A percentile compares a stretch with the other conserved stretches of the same genome.
Evolutionary conservation across 1,140 invertebrate genomes (phyloP).

Genomic region (Periplaneta americana): DNA sequence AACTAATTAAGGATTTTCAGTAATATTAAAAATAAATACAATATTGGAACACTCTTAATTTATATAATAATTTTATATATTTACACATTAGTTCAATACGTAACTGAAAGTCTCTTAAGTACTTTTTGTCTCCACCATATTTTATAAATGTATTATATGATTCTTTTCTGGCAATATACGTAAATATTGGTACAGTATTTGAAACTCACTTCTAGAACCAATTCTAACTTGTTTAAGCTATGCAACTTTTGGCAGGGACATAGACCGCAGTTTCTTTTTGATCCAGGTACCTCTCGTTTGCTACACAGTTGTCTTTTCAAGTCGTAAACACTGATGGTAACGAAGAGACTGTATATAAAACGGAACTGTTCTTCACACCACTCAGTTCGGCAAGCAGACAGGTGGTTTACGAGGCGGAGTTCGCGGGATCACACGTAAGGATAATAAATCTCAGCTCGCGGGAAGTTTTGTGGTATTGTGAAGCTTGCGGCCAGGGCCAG

Average conservation of each 20-base stretch:
- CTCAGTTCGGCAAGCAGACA: not conserved
- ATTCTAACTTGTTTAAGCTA: not conserved
- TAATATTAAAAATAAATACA: not conserved
- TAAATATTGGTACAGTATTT: not conserved
- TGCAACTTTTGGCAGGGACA: not conserved
- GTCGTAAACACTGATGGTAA: not conserved
- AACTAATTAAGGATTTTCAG: too few relatives aligned
- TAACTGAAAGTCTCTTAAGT: not conserved
- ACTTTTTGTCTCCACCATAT: not conserved
- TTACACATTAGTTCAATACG: not conserved
- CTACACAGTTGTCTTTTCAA: not conserved
- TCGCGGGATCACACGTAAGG: not conserved
- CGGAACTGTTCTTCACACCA: not conserved
- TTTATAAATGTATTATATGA: not conserved
- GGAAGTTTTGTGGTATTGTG: not conserved
- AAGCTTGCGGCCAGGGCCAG: not conserved
- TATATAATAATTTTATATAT: not conserved
- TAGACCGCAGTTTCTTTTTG: not conserved
- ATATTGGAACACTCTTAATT: not conserved
- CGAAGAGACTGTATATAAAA: too few relatives aligned
- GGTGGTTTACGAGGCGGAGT: not conserved
- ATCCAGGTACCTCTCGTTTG: not conserved
- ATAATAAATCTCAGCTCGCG: not conserved
- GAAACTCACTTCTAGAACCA: not conserved
- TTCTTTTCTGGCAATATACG: not conserved